Conservation (phyloP, 2,888 invertebrate species). For the Oeneis ivallda region DNA sequence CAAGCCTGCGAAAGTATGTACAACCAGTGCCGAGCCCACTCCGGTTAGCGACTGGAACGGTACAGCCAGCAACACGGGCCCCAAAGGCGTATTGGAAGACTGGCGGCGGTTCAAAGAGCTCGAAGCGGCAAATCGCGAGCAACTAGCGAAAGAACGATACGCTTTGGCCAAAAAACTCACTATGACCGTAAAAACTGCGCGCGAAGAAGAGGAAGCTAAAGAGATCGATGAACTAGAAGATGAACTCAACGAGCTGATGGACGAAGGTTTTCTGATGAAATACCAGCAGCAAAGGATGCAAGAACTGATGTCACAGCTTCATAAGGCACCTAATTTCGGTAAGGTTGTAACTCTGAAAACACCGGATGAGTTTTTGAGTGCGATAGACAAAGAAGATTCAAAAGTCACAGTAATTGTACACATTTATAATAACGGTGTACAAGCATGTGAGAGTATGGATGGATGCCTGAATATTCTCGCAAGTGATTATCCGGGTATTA, state of each 20-base stretch:
- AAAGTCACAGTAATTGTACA: constrained; percentile 93
- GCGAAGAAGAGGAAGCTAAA: constrained; percentile 90
- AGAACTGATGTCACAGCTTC: constrained; percentile 86
- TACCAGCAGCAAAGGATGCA: constrained; percentile 95
- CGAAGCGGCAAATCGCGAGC: constrained; percentile 89
- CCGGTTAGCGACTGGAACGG: constrained; percentile 88
- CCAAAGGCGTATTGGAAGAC: constrained; percentile 97
- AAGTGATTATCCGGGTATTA: constrained; percentile 89
- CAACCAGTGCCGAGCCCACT: constrained; percentile 60
- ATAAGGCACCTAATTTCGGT: constrained; percentile 87
- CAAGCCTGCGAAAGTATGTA: constrained; percentile 51
- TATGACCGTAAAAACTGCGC: constrained; percentile 87
- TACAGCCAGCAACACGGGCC: constrained; percentile 95
- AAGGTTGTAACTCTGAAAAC: constrained; percentile 85
- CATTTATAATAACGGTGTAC: constrained; percentile 88
- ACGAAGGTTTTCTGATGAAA: constrained; percentile 91
- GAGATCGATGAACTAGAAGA: constrained; percentile 88
- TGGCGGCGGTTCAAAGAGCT: constrained; percentile 96
- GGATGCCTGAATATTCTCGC: constrained; percentile 89
- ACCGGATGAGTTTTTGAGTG: constrained; percentile 90
- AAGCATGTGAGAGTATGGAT: constrained; percentile 91
- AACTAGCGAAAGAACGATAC: constrained; percentile 88
- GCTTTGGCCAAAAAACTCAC: constrained; percentile 92
- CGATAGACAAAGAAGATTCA: constrained; percentile 93
- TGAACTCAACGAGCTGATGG: constrained; percentile 90